Evolutionary conservation across 2,888 invertebrate genomes (phyloP), one percentile per base, ranked within the genome.

Genomic region (Tricholauxania praeusta): DNA sequence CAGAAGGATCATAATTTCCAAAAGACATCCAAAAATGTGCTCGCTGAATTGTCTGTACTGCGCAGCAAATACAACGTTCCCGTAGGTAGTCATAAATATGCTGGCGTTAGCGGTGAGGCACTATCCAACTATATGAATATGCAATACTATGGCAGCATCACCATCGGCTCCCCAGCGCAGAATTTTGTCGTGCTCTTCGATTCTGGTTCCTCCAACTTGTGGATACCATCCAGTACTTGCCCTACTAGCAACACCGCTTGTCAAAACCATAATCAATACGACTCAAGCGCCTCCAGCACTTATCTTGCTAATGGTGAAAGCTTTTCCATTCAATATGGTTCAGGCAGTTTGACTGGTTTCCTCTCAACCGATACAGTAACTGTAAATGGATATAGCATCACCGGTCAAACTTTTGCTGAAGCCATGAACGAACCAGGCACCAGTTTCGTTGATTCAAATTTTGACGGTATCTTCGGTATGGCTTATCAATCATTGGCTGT

Each of bases 141-240:
- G 66, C 76, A 78, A 6, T 83, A 83, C 60, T 79, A 76, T 73
- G 79, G 79, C 28, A 67, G 59, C 10, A 96, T 98, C 80, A 88
- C 91, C 0, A 93, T 98, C 86, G 98, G 98, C 72, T 92, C 91
- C 57, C 98, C 98, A 28, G 92, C 95, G 66, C 98, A 99, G 89
- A 89, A 88, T 12, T 98, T 98, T 89, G 93, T 92, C 83, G 98
- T 99, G 74, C 93, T 99, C 77, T 99, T 99, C 89, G 99, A 99
- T 88, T 76, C 77, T 12, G 77, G 78, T 76, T 98, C 98, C 32
- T 97, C 98, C 67, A 99, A 99, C 88, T 90, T 99, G 76, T 99
- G 99, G 99, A 93, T 99, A 75, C 99, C 99, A 12, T 98, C 98
- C 17, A 96, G 96, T 88, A 93, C 96, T 85, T 99, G 99, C 87